Percentiles rank a stretch among this genome's conserved stretches.
phyloP scores from a whole-genome alignment of 2,113 vertebrate genomes.

The Albula glossodonta region DNA sequence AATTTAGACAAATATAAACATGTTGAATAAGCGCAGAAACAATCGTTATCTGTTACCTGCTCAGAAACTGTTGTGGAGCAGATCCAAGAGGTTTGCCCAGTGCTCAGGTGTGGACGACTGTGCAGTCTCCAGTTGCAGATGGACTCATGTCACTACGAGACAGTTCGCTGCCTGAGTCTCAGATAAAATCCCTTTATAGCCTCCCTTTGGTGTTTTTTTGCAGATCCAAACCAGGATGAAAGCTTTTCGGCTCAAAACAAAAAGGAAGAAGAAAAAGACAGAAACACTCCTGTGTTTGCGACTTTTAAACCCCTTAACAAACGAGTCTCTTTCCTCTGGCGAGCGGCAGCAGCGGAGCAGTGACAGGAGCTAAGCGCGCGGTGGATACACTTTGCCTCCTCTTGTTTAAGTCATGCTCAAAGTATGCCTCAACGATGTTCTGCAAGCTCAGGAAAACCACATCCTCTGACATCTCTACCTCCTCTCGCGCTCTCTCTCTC shows the following conservation, averaged over 20 bases:
- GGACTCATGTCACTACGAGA: conserved; percentile 19
- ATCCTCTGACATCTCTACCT: conserved; percentile 75
- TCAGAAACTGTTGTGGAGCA: conserved; percentile 36
- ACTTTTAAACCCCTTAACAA: conserved; percentile 16
- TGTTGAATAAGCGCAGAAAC: background rate
- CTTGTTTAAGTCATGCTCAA: conserved; percentile 74
- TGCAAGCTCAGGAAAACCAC: conserved; percentile 79
- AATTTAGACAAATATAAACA: conserved; percentile 2
- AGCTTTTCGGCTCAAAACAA: background rate
- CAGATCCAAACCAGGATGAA: conserved; percentile 1
- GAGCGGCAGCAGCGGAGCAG: conserved; percentile 35
- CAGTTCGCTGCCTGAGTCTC: background rate
- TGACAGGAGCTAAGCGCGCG: conserved; percentile 44
- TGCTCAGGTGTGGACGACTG: conserved; percentile 15
- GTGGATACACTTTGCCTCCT: conserved; percentile 47
- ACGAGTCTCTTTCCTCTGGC: conserved; percentile 21
- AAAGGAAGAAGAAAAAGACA: background rate
- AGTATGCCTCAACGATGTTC: conserved; percentile 67
- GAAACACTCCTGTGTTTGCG: conserved; percentile 9
- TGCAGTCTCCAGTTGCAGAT: conserved; percentile 13
- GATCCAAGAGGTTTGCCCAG: conserved; percentile 30
- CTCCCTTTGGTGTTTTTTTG: background rate
- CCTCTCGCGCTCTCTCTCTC: conserved; percentile 32
- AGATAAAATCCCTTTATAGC: background rate
- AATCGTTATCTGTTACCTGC: conserved; percentile 48